These are phyloP conservation scores for Falco biarmicus DNA, from an alignment of 2,797 vertebrate species.

Conservation along the genomic window DNA sequence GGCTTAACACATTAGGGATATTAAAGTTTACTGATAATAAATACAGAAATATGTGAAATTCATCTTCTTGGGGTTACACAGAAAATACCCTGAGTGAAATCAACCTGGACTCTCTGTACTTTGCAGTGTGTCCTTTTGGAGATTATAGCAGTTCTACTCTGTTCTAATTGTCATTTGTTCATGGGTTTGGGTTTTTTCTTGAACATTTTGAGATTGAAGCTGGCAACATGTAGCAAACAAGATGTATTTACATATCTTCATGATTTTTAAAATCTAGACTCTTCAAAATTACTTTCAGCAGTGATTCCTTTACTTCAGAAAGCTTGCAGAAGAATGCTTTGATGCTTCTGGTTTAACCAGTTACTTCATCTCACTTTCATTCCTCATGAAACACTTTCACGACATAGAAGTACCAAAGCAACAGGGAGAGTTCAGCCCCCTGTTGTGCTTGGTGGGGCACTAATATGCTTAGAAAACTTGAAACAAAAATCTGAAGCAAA, in stretches of 20 bases:
- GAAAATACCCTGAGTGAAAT: background rate
- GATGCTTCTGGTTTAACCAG: background rate
- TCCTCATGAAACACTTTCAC: background rate
- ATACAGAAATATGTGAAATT: background rate
- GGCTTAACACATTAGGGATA: background rate
- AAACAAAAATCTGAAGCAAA: background rate
- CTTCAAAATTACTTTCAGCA: background rate
- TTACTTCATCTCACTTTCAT: background rate
- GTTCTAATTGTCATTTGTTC: background rate
- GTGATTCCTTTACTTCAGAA: background rate
- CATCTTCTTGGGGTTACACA: background rate
- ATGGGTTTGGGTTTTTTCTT: background rate
- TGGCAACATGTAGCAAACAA: background rate
- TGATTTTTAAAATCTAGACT: background rate
- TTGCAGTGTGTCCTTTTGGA: background rate
- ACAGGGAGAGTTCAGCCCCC: background rate
- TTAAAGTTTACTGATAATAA: background rate
- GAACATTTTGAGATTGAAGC: background rate
- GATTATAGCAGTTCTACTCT: background rate
- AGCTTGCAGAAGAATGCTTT: background rate
- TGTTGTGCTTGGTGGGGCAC: background rate
- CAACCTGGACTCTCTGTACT: background rate
- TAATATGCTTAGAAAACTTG: background rate
- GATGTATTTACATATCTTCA: background rate
- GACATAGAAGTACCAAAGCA: background rate